phyloP scores from a whole-genome alignment of 2,888 invertebrate genomes.

The Tuberolachnus salignus region DNA sequence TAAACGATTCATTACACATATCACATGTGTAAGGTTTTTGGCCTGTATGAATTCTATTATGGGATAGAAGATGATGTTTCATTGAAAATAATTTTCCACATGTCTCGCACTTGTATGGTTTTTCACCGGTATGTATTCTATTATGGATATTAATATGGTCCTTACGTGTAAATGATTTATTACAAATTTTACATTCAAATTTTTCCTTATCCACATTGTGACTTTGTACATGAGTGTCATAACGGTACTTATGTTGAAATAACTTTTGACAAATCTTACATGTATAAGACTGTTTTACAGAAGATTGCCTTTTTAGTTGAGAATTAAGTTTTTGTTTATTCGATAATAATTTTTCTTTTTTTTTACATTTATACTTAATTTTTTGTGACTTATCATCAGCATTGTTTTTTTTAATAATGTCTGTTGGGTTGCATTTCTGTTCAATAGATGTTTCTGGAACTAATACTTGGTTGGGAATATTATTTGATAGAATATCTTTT shows the following conservation, averaged over 20 bases:
- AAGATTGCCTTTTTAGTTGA: slow-evolving; percentile 63
- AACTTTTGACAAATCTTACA: slow-evolving; percentile 65
- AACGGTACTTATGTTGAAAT: slow-evolving; percentile 64
- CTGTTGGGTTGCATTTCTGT: neutral
- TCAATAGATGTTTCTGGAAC: neutral
- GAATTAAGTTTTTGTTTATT: slow-evolving; percentile 61
- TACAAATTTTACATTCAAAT: slow-evolving; percentile 62
- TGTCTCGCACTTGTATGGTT: slow-evolving; percentile 50
- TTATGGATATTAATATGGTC: slow-evolving; percentile 45
- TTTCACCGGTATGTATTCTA: slow-evolving; percentile 53
- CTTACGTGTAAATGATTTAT: slow-evolving; percentile 61
- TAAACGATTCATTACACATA: slow-evolving; percentile 45
- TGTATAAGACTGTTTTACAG: slow-evolving; percentile 61
- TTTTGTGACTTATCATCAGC: neutral
- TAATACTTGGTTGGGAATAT: neutral
- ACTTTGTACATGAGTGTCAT: slow-evolving; percentile 64
- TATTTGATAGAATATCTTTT: slow-evolving; percentile 20
- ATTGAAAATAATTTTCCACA: slow-evolving; percentile 50
- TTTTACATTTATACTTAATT: slow-evolving; percentile 59
- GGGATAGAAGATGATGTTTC: slow-evolving; percentile 48
- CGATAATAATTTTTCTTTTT: slow-evolving; percentile 61
- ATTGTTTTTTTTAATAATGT: neutral
- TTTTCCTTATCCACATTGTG: slow-evolving; percentile 62
- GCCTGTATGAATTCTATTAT: slow-evolving; percentile 44
- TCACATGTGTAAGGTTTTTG: slow-evolving; percentile 53